These are phyloP conservation scores for Drosophila albomicans DNA, from an alignment of 1,140 invertebrate species.

Conservation along the genomic window DNA sequence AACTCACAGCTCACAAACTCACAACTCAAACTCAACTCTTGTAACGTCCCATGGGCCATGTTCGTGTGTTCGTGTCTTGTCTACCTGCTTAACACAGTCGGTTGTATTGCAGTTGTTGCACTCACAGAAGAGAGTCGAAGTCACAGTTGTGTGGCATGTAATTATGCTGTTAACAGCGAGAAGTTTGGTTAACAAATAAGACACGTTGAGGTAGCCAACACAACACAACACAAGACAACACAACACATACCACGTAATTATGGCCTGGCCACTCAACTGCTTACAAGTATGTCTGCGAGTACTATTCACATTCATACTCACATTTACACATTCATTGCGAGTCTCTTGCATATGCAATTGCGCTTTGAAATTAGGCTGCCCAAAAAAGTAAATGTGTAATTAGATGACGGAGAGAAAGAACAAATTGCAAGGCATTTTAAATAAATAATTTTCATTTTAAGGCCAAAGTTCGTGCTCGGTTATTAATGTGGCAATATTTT, in stretches of 20 bases:
- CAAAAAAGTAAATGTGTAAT: constrained; percentile 11
- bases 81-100: constrained; percentile 37
- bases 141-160: constrained; percentile 43
- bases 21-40: too few species aligned
- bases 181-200: constrained; percentile 60
- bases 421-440: constrained; percentile 8
- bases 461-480: constrained; percentile 22
- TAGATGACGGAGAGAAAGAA: background rate
- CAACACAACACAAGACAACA: background rate
- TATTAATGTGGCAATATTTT: constrained; percentile 55
- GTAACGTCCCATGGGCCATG: constrained; percentile 19
- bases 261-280: constrained; percentile 10
- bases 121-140: background rate
- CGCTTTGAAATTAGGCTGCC: constrained; percentile 22
- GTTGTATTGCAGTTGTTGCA: constrained; percentile 22
- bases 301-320: constrained; percentile 2
- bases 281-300: background rate
- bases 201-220: constrained; percentile 43
- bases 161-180: constrained; percentile 61
- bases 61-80: constrained; percentile 31
- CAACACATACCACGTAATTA: constrained; percentile 38
- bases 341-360: constrained; percentile 25
- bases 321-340: constrained; percentile 7
- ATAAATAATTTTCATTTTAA: constrained; percentile 28
- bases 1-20: background rate